A percentile compares a stretch with the other conserved stretches of the same genome.
Evolutionary conservation across 2,797 vertebrate genomes (phyloP).

Genomic region (Pachyuromys duprasi): DNA sequence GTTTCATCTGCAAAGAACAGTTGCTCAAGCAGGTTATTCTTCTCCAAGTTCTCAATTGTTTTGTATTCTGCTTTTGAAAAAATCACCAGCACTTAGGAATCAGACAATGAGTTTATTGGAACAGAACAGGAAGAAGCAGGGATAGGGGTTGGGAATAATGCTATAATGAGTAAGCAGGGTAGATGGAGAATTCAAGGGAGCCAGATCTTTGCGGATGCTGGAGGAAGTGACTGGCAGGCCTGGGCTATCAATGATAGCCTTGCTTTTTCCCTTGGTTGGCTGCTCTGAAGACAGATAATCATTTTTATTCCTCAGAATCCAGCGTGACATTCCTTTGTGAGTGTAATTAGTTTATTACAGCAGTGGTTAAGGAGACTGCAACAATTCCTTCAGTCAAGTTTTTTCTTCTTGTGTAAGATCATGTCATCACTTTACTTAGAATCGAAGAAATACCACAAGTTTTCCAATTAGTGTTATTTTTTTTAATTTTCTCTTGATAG

Average conservation of each 20-base stretch:
- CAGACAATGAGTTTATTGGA: background rate
- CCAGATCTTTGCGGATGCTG: background rate
- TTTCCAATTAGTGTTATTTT: conserved; percentile 30
- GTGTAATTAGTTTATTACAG: background rate
- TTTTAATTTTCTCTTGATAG: conserved; percentile 43
- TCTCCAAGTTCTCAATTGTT: background rate
- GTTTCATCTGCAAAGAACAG: background rate
- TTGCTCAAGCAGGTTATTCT: background rate
- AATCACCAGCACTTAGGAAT: background rate
- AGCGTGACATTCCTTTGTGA: background rate
- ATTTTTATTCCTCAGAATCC: background rate
- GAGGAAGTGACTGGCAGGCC: background rate
- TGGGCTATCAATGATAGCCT: background rate
- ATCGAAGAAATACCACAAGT: conserved; percentile 8
- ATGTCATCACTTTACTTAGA: background rate
- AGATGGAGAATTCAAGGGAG: background rate
- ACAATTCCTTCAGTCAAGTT: background rate
- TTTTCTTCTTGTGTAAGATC: background rate
- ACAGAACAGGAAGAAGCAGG: background rate
- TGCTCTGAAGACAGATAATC: background rate
- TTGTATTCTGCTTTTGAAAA: background rate
- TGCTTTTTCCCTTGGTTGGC: background rate
- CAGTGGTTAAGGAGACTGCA: background rate
- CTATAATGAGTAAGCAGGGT: background rate
- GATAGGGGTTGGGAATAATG: accelerated